Percentiles rank a stretch among this genome's conserved stretches.
phyloP scores from a whole-genome alignment of 2,113 vertebrate genomes.

The Gobiocypris rarus region DNA sequence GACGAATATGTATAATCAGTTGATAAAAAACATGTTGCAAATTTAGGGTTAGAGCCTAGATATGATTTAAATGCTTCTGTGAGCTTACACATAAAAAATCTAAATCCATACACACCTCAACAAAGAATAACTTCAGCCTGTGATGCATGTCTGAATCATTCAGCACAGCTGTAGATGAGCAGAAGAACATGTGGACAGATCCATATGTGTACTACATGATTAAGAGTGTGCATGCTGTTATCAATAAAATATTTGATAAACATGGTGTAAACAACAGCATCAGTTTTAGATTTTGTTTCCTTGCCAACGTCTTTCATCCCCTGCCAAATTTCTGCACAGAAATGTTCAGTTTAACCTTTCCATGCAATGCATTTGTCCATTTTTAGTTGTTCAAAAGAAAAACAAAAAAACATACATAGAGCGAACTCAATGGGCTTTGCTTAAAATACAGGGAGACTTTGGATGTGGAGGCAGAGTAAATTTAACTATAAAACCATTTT shows the following conservation, averaged over 20 bases:
- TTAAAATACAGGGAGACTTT: background rate
- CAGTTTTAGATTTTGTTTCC: background rate
- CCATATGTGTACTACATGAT: background rate
- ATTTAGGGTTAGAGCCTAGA: background rate
- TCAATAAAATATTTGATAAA: slow-evolving; percentile 5
- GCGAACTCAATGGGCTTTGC: too few species aligned
- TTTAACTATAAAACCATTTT: background rate
- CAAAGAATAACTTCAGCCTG: background rate
- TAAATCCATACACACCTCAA: background rate
- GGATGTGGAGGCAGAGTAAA: background rate
- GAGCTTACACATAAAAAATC: background rate
- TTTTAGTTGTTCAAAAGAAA: background rate
- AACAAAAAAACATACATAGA: background rate
- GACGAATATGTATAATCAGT: background rate
- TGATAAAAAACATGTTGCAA: background rate
- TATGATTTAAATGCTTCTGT: background rate
- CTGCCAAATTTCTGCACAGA: background rate
- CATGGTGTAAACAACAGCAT: background rate
- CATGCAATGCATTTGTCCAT: background rate
- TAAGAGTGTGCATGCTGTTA: background rate
- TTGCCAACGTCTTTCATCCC: background rate
- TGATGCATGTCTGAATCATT: background rate
- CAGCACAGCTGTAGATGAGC: background rate
- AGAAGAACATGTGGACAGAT: background rate
- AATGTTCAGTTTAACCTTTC: background rate